Evolutionary conservation across 2,888 invertebrate genomes (phyloP), one percentile per base, ranked within the genome.

Genomic region (Frankliniella intonsa): DNA sequence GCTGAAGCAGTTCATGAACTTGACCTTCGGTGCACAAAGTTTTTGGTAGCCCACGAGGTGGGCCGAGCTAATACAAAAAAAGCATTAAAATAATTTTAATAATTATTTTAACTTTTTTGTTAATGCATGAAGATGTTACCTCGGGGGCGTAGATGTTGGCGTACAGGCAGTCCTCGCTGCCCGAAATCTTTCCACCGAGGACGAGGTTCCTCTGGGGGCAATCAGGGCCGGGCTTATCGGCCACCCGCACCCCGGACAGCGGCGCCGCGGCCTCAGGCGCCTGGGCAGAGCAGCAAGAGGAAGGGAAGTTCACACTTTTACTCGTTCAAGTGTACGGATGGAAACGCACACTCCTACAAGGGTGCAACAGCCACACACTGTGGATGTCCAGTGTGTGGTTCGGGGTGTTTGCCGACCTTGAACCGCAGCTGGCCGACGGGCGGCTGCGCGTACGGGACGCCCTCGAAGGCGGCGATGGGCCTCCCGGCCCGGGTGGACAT

Each of bases 121-220:
- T n/a, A n/a, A n/a, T n/a, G n/a, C n/a, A n/a, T n/a, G n/a, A n/a
- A n/a, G n/a, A n/a, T n/a, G n/a, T n/a, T n/a, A 69, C 69, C 69
- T 69, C 22, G n/a, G 69, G 69, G 22, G n/a, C 9, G 69, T 69
- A 69, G n/a, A 69, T 22, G 69, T 69, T 69, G 69, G 22, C 9
- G 69, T n/a, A 69, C 69, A 69, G 69, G 69, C 69, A 69, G 69
- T 69, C 69, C 69, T 69, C 69, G 69, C 69, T 69, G 69, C 69
- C 69, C 22, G n/a, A n/a, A 19, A 55, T 8, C n/a, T 8, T 22
- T 5, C 11, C 3, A 11, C 3, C 9, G 22, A 22, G n/a, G 22
- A 19, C 11, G 69, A 69, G 9, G 22, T 22, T 9, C 22, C 69
- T n/a, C 69, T 69, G 69, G n/a, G 22, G 69, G 69, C 69, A 69